Evolutionary conservation across 1,140 invertebrate genomes (phyloP), one percentile per base, ranked within the genome.

Genomic region (Proales similis): DNA sequence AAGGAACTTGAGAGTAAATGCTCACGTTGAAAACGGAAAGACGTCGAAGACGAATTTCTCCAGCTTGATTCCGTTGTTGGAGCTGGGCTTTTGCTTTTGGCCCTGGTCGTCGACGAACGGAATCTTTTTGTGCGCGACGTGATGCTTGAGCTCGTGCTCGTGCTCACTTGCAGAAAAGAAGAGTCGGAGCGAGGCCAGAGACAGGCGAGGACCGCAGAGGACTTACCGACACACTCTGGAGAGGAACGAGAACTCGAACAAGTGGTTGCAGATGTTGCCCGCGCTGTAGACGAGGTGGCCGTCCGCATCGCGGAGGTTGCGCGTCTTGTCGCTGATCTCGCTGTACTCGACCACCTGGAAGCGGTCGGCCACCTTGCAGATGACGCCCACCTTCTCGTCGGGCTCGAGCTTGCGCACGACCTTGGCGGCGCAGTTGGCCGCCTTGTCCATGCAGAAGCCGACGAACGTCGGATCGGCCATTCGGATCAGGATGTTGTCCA

Each of bases 11-110:
- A 22, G 22, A 22, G 38, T 29, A 63, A 62, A 63, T 74, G 75
- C 78, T 73, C 73, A 82, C 74, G 86, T 81, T 0, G 90, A 81
- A 74, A 90, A 93, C 68, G 86, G 85, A 72, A 99, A 97, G 0
- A 96, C 91, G 78, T 99, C 95, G 72, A 99, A 99, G 2, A 98
- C 86, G 75, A 99, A 99, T 77, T 98, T 98, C 69, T 99, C 95
- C 72, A 97, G 86, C 80, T 99, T 99, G 65, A 98, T 91, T 19
- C 93, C 94, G 73, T 98, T 98, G 0, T 87, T 83, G 68, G 82
- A 81, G 0, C 81, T 80, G 0, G 94, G 92, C 53, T 82, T 85
- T 39, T 80, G 76, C 20, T 82, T 74, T 4, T 89, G 88, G 51
- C 83, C 78, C 0, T 80, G 77, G 17, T 20, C 4, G 73, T 90